Percentiles rank a stretch among this genome's conserved stretches.
Evolutionary conservation across 2,113 vertebrate species (phyloP).

Genomic region (Jaculus jaculus): DNA sequence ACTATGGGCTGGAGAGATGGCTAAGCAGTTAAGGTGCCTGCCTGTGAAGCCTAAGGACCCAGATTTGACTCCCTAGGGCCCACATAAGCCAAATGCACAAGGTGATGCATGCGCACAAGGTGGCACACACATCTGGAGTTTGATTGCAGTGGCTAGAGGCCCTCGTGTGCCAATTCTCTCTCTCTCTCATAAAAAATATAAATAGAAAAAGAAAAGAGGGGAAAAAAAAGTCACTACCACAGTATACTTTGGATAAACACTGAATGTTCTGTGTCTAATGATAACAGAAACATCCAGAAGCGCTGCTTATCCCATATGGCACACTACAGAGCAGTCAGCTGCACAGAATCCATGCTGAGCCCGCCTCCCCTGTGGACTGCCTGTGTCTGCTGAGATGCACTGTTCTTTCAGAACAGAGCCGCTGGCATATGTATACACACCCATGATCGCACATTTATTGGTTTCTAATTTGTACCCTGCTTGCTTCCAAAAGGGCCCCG

Average conservation of each 20-base stretch:
- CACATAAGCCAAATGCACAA: too few species aligned
- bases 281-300: background rate
- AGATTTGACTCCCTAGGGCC: too few species aligned
- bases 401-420: constrained; percentile 45
- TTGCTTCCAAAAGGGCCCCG: constrained; percentile 67
- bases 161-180: too few species aligned
- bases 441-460: constrained; percentile 67
- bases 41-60: too few species aligned
- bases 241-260: background rate
- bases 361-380: background rate
- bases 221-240: too few species aligned
- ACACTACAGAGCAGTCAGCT: background rate
- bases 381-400: background rate
- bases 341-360: background rate
- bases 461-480: constrained; percentile 75
- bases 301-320: background rate
- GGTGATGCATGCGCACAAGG: too few species aligned
- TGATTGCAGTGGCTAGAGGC: too few species aligned
- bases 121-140: too few species aligned
- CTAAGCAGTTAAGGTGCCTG: too few species aligned
- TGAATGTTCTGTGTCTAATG: background rate
- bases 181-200: too few species aligned
- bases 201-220: too few species aligned
- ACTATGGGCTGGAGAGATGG: background rate
- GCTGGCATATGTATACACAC: constrained; percentile 54